Conservation (phyloP, 2,888 invertebrate genomes). For the Dusona sp. region DNA sequence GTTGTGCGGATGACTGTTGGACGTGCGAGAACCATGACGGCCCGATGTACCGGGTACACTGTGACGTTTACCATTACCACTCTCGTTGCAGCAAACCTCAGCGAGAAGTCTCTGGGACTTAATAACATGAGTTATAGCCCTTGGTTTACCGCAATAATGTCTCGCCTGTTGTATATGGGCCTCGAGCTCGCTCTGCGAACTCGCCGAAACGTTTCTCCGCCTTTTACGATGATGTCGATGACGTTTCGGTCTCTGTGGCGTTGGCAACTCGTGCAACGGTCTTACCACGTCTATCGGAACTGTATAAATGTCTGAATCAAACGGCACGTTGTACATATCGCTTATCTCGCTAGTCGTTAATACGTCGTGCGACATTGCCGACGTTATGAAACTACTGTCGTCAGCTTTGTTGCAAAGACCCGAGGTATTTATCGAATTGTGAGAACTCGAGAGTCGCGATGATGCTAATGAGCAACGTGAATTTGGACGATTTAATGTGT, state of each 20-base stretch:
- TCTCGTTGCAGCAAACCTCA: slow-evolving; percentile 81
- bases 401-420: slow-evolving; percentile 91
- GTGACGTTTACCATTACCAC: slow-evolving; percentile 87
- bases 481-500: slow-evolving; percentile 87
- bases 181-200: slow-evolving; percentile 84
- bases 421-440: slow-evolving; percentile 88
- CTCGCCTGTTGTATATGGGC: slow-evolving; percentile 82
- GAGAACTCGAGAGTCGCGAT: slow-evolving; percentile 92
- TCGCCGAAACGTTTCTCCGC: slow-evolving; percentile 85
- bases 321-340: slow-evolving; percentile 95
- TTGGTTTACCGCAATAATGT: slow-evolving; percentile 82
- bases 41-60: slow-evolving; percentile 89
- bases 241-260: slow-evolving; percentile 85
- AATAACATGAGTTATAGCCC: slow-evolving; percentile 82
- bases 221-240: slow-evolving; percentile 84
- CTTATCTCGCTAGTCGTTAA: slow-evolving; percentile 90
- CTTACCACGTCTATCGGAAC: slow-evolving; percentile 93
- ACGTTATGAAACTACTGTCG: slow-evolving; percentile 94
- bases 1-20: slow-evolving; percentile 86
- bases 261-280: slow-evolving; percentile 85
- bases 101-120: slow-evolving; percentile 83
- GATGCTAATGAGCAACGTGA: slow-evolving; percentile 92
- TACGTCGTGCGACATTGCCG: slow-evolving; percentile 95
- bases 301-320: slow-evolving; percentile 95
- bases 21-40: slow-evolving; percentile 73